Percentiles rank a stretch among this genome's conserved stretches.
Evolutionary conservation across 2,113 vertebrate species (phyloP).

Genomic region (Mugil cephalus): DNA sequence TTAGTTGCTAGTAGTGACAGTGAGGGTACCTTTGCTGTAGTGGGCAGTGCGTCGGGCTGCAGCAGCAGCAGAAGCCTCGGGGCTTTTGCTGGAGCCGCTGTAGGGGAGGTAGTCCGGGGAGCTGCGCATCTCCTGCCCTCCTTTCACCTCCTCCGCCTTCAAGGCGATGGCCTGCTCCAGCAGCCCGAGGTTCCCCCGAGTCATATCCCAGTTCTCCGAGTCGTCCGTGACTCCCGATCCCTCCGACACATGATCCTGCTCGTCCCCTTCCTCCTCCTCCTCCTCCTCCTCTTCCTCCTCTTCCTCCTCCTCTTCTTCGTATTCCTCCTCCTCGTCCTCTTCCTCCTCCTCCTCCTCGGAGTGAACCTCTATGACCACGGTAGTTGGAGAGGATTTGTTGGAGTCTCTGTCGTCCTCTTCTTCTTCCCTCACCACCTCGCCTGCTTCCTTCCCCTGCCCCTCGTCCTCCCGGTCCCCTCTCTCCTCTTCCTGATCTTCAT

Average conservation of each 20-base stretch:
- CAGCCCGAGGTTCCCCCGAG: conserved; percentile 94
- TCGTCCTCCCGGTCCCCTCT: conserved; percentile 28
- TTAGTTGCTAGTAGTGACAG: not conserved
- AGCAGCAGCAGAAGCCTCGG: conserved; percentile 69
- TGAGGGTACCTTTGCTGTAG: conserved; percentile 89
- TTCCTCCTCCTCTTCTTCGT: conserved; percentile 70
- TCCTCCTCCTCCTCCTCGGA: conserved; percentile 77
- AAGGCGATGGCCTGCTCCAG: conserved; percentile 97
- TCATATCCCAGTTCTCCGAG: conserved; percentile 96
- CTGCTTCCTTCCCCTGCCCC: conserved; percentile 75
- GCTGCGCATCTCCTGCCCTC: conserved; percentile 83
- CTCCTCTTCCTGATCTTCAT: conserved; percentile 44
- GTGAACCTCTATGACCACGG: conserved; percentile 73
- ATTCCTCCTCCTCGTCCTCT: conserved; percentile 60
- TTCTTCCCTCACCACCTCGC: conserved; percentile 81
- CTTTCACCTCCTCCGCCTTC: conserved; percentile 93
- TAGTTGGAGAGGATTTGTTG: conserved; percentile 68
- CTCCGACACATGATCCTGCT: conserved; percentile 86
- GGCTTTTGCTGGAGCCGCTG: conserved; percentile 81
- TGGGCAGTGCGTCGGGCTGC: conserved; percentile 82
- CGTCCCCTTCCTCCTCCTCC: conserved; percentile 86
- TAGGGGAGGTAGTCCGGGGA: conserved; percentile 83
- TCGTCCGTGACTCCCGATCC: conserved; percentile 91
- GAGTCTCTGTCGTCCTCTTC: conserved; percentile 71
- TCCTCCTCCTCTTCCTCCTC: conserved; percentile 78